These are phyloP conservation scores for Hoplostethus mediterraneus DNA, from an alignment of 2,797 vertebrate genomes.

Conservation along the genomic window DNA sequence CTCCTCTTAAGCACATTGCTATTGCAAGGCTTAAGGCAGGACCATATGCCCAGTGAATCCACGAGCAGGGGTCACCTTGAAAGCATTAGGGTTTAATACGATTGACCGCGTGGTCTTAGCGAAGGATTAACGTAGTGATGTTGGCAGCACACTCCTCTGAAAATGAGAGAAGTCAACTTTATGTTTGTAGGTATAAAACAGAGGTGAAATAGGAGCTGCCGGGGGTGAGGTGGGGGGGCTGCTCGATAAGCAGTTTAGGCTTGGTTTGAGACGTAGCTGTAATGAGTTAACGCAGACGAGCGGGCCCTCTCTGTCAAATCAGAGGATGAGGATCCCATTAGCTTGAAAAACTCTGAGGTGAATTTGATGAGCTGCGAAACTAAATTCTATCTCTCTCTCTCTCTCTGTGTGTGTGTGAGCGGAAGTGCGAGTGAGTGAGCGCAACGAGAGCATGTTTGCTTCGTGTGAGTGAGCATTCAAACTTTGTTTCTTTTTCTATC, in stretches of 20 bases:
- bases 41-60: slow-evolving; percentile 73
- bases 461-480: too few relatives aligned
- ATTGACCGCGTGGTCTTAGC: slow-evolving; percentile 74
- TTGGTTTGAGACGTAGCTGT: slow-evolving; percentile 37
- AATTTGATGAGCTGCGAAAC: slow-evolving; percentile 72
- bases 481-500: too few relatives aligned
- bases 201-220: slow-evolving; percentile 30
- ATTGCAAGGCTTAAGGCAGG: slow-evolving; percentile 66
- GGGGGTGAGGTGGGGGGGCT: not conserved
- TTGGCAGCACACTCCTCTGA: slow-evolving; percentile 58
- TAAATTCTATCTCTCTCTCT: too few relatives aligned
- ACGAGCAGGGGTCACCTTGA: slow-evolving; percentile 75
- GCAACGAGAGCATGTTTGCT: too few relatives aligned
- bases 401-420: too few relatives aligned
- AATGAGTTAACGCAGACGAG: slow-evolving; percentile 60
- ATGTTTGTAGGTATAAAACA: slow-evolving; percentile 57
- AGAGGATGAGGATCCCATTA: slow-evolving; percentile 67
- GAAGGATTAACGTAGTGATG: slow-evolving; percentile 71
- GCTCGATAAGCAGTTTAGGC: slow-evolving; percentile 30
- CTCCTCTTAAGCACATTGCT: slow-evolving; percentile 21
- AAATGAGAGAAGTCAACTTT: slow-evolving; percentile 69
- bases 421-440: too few relatives aligned
- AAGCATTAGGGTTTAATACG: slow-evolving; percentile 81
- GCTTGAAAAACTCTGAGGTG: slow-evolving; percentile 66
- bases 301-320: slow-evolving; percentile 59